A percentile compares a stretch with the other conserved stretches of the same genome.
Conservation (phyloP, 2,888 invertebrate genomes). For the Campoletis raptor region DNA sequence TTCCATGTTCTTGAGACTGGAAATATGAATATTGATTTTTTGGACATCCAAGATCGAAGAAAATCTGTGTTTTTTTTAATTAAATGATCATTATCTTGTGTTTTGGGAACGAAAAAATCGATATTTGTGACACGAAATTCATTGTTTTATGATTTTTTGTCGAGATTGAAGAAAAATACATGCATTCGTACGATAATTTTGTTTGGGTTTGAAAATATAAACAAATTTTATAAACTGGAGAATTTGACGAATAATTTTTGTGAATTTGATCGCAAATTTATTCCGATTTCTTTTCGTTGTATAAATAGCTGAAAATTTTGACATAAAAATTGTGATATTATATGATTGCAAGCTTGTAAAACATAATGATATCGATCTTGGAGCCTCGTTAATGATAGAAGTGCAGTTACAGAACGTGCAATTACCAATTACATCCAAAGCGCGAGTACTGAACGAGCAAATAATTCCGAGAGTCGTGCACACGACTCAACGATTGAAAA, state of each 20-base stretch:
- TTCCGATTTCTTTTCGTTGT: neutral
- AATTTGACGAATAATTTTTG: neutral
- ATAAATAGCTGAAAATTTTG: neutral
- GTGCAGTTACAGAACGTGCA: constrained; percentile 13
- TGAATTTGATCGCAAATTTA: neutral
- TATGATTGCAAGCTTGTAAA: neutral
- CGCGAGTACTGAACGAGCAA: constrained; percentile 31
- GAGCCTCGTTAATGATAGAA: neutral
- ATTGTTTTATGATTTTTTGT: no score
- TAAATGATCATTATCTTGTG: no score
- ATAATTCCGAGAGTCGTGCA: constrained; percentile 15
- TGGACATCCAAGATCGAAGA: no score
- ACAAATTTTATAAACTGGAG: neutral
- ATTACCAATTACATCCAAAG: constrained; percentile 32
- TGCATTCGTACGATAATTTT: neutral
- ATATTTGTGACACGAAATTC: no score
- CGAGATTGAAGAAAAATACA: no score
- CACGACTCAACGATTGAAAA: constrained; percentile 16
- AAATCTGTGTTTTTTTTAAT: no score
- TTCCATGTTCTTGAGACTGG: neutral
- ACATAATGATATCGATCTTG: neutral
- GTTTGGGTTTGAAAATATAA: neutral
- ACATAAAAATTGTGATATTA: neutral
- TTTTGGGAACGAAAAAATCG: no score
- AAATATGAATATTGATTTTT: neutral